Evolutionary conservation across 2,888 invertebrate genomes (phyloP).

Genomic region (Eustalomyia histrio): DNA sequence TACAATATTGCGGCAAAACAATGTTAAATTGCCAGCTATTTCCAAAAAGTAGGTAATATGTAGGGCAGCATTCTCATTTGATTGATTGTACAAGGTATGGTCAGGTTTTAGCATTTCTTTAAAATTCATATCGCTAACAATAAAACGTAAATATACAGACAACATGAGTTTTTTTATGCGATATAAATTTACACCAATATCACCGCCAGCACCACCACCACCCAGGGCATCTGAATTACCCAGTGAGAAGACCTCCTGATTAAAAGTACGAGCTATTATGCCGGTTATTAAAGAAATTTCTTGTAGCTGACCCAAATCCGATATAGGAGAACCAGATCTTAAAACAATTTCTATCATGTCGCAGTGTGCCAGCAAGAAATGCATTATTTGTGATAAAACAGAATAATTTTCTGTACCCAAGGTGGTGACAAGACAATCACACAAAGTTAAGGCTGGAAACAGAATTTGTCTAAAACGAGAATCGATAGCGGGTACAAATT

Average conservation of each 20-base stretch:
- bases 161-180: constrained; percentile 88
- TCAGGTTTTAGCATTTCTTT: constrained; percentile 74
- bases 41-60: constrained; percentile 81
- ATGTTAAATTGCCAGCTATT: constrained; percentile 86
- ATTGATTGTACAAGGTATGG: constrained; percentile 67
- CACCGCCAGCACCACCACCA: constrained; percentile 81
- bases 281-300: constrained; percentile 89
- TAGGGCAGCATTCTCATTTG: constrained; percentile 75
- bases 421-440: constrained; percentile 89
- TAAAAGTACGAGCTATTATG: constrained; percentile 86
- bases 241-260: constrained; percentile 76
- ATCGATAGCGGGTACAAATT: constrained; percentile 83
- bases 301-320: constrained; percentile 84
- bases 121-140: constrained; percentile 79
- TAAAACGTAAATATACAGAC: constrained; percentile 86
- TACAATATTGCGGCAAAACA: constrained; percentile 85
- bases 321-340: constrained; percentile 84
- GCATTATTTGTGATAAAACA: constrained; percentile 89
- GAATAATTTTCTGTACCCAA: constrained; percentile 91
- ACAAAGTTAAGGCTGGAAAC: constrained; percentile 89
- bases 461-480: constrained; percentile 90
- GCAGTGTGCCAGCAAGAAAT: constrained; percentile 89
- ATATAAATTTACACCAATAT: constrained; percentile 82
- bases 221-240: constrained; percentile 77
- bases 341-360: constrained; percentile 90